Evolutionary conservation across 2,113 vertebrate species (phyloP).

Genomic region (Acanthochromis polyacanthus): DNA sequence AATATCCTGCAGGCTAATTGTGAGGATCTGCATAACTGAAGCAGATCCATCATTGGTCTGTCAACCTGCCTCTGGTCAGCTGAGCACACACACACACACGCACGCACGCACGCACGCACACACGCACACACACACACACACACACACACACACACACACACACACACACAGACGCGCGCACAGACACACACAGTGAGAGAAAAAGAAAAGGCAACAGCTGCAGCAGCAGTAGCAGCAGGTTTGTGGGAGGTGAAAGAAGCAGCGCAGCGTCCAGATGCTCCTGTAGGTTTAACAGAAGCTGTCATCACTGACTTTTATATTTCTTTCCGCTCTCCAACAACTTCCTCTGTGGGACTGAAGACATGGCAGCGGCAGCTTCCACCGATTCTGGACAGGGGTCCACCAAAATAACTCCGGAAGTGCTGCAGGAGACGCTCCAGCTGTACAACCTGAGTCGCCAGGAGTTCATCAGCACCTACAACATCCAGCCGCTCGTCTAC

Average conservation of each 20-base stretch:
- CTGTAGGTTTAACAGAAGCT: conserved; percentile 7
- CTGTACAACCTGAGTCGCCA: conserved; percentile 85
- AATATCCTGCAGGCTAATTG: too few species aligned
- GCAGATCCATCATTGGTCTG: background rate
- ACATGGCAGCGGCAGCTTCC: conserved; percentile 65
- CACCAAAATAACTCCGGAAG: conserved; percentile 84
- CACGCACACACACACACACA: too few species aligned
- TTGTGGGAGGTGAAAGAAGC: background rate
- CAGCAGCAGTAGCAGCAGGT: conserved; percentile 21
- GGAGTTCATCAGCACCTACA: conserved; percentile 86
- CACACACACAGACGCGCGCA: too few species aligned
- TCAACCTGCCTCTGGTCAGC: background rate
- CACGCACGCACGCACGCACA: too few species aligned
- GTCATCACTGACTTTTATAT: background rate
- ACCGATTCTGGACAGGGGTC: conserved; percentile 55
- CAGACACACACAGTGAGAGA: too few species aligned
- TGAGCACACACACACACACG: too few species aligned
- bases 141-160: too few species aligned
- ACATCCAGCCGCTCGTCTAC: conserved; percentile 87
- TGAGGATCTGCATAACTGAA: background rate
- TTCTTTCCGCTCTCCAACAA: background rate
- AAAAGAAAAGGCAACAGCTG: background rate
- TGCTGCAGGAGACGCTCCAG: conserved; percentile 82
- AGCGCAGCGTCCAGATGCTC: conserved; percentile 23
- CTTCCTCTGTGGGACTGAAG: background rate